A percentile compares a stretch with the other conserved stretches of the same genome.
These are phyloP conservation scores for Acipenser ruthenus DNA, from an alignment of 2,797 vertebrate species.

Conservation along the genomic window DNA sequence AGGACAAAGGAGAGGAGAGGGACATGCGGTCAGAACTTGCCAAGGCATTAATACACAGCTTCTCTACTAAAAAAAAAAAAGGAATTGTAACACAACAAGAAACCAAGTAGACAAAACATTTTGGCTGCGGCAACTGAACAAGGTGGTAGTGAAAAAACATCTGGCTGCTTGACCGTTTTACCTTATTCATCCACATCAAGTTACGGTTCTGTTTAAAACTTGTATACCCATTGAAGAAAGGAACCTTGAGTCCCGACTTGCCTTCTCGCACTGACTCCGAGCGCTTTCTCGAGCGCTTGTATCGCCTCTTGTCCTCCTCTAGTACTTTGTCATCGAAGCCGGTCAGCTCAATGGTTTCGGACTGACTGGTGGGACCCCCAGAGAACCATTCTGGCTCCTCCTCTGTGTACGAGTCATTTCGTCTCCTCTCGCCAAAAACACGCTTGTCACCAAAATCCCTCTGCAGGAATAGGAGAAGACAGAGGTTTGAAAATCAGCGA, in stretches of 20 bases:
- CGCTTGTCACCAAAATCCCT: conserved; percentile 92
- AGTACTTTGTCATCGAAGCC: conserved; percentile 94
- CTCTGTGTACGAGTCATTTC: conserved; percentile 93
- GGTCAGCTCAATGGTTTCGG: conserved; percentile 94
- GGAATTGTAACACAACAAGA: too few relatives aligned
- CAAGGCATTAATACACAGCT: too few relatives aligned
- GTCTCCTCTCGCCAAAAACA: conserved; percentile 85
- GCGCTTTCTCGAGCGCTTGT: conserved; percentile 76
- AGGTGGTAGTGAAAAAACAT: too few relatives aligned
- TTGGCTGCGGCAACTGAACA: too few relatives aligned
- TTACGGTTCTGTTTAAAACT: too few relatives aligned
- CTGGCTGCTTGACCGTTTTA: too few relatives aligned
- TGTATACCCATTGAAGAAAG: too few relatives aligned
- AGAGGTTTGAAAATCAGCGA: too few relatives aligned
- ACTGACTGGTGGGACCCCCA: conserved; percentile 91
- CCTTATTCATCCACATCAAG: too few relatives aligned
- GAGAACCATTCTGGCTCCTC: conserved; percentile 98
- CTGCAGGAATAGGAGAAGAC: conserved; percentile 41
- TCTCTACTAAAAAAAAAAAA: too few relatives aligned
- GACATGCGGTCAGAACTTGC: too few relatives aligned
- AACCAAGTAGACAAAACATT: too few relatives aligned
- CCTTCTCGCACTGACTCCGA: conserved; percentile 81
- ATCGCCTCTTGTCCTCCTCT: conserved; percentile 83
- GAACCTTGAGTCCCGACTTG: conserved; percentile 28
- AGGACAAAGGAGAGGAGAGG: background rate